Evolutionary conservation across 2,888 invertebrate genomes (phyloP).

Genomic region (Phragmatobia fuliginosa): DNA sequence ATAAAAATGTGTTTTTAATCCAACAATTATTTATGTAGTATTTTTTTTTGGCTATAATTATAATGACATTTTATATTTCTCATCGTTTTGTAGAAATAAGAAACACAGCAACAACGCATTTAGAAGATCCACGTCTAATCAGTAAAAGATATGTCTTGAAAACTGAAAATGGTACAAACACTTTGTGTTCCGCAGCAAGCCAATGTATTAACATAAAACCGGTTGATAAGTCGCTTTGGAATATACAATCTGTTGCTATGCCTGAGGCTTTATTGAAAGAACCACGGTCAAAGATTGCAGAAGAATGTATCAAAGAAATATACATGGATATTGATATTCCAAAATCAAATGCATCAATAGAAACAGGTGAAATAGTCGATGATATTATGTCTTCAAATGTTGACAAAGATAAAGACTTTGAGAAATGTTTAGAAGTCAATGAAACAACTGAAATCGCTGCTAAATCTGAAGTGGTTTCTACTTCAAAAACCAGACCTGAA

Average conservation of each 20-base stretch:
- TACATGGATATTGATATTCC: slow-evolving; percentile 63
- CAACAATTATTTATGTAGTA: too few relatives aligned
- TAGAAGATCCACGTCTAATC: slow-evolving; percentile 72
- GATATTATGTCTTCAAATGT: slow-evolving; percentile 23
- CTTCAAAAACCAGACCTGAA: slow-evolving; percentile 16
- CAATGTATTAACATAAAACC: slow-evolving; percentile 62
- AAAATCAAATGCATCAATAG: slow-evolving; percentile 52
- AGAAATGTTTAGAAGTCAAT: slow-evolving; percentile 13
- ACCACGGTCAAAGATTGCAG: slow-evolving; percentile 39
- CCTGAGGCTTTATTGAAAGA: slow-evolving; percentile 59
- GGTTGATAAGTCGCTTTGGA: slow-evolving; percentile 61
- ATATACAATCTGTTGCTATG: slow-evolving; percentile 50
- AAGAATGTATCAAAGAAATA: slow-evolving; percentile 56
- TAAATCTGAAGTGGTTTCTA: slow-evolving; percentile 20
- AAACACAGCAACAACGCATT: slow-evolving; percentile 55
- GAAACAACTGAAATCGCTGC: slow-evolving; percentile 11
- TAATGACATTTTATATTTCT: neutral
- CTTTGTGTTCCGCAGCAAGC: slow-evolving; percentile 57
- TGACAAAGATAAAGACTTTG: slow-evolving; percentile 22
- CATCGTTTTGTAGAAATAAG: slow-evolving; percentile 70
- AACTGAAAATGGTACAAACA: slow-evolving; percentile 54
- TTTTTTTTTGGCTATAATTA: too few relatives aligned
- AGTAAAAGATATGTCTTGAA: slow-evolving; percentile 67
- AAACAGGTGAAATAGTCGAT: slow-evolving; percentile 62
- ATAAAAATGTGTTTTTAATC: too few relatives aligned